Percentiles rank a stretch among this genome's conserved stretches.
Evolutionary conservation across 1,140 invertebrate species (phyloP).

Genomic region (Sogatella furcifera): DNA sequence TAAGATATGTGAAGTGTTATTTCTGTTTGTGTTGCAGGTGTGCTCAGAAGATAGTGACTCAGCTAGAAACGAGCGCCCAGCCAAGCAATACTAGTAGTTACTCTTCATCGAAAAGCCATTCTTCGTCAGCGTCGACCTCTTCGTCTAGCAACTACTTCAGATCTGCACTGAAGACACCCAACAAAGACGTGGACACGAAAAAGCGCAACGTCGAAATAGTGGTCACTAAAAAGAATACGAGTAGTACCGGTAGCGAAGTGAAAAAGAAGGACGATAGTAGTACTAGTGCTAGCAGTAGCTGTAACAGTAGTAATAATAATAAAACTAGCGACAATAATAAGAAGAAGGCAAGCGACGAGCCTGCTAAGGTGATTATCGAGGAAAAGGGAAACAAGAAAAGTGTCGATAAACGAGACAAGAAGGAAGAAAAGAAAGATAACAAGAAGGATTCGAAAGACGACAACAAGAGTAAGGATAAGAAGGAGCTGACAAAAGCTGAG

Average conservation of each 20-base stretch:
- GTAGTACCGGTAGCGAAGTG: slow-evolving; percentile 10
- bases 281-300: too few species aligned
- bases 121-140: neutral
- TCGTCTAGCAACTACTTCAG: slow-evolving; percentile 7
- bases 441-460: slow-evolving; percentile 22
- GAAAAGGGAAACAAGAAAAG: slow-evolving; percentile 11
- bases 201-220: slow-evolving; percentile 10
- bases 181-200: slow-evolving; percentile 18
- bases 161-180: slow-evolving; percentile 15
- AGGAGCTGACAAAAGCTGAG: slow-evolving; percentile 23
- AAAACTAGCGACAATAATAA: slow-evolving; percentile 14
- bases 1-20: neutral
- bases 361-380: slow-evolving; percentile 13
- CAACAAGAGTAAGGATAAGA: slow-evolving; percentile 23
- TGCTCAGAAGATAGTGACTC: slow-evolving; percentile 66
- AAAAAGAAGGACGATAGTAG: slow-evolving; percentile 19
- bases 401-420: slow-evolving; percentile 18
- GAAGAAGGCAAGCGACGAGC: slow-evolving; percentile 15
- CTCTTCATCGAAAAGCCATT: neutral
- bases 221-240: slow-evolving; percentile 7
- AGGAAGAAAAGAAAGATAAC: slow-evolving; percentile 22
- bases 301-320: too few species aligned
- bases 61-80: slow-evolving; percentile 39
- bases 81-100: slow-evolving; percentile 12
- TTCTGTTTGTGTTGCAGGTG: slow-evolving; percentile 42